Percentiles rank a stretch among this genome's conserved stretches.
These are phyloP conservation scores for Sepioteuthis lessoniana DNA, from an alignment of 2,888 invertebrate species.

Conservation along the genomic window DNA sequence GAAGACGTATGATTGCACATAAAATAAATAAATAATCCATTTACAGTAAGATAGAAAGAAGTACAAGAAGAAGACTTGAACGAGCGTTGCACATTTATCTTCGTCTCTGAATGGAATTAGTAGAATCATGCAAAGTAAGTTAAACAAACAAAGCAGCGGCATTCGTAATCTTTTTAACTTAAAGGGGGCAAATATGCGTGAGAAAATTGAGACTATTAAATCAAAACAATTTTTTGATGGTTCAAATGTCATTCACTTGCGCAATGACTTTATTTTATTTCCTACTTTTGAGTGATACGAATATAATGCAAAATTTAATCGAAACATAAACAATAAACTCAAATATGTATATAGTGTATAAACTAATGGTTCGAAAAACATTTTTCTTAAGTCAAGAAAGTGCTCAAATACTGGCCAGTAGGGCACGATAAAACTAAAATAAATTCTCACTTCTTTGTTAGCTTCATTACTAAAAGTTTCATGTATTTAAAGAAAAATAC, in stretches of 20 bases:
- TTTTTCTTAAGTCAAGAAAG: too few species aligned
- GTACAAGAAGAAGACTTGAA: background rate
- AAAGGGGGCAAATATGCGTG: slow-evolving; percentile 33
- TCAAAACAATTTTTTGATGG: background rate
- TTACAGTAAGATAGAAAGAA: background rate
- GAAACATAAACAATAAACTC: too few species aligned
- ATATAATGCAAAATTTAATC: too few species aligned
- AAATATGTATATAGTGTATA: too few species aligned
- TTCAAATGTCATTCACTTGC: background rate
- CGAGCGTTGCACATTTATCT: background rate
- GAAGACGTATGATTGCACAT: background rate
- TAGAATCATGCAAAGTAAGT: slow-evolving; percentile 33
- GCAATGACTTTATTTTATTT: too few species aligned
- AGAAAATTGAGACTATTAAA: slow-evolving; percentile 25
- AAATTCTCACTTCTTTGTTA: too few species aligned
- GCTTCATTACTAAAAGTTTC: too few species aligned
- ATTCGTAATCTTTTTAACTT: slow-evolving; percentile 4
- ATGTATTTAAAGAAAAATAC: too few species aligned
- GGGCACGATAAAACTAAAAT: too few species aligned
- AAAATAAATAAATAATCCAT: background rate
- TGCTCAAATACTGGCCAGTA: too few species aligned
- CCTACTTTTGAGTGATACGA: too few species aligned
- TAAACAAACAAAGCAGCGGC: background rate
- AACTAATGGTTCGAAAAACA: too few species aligned
- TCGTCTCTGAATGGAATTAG: slow-evolving; percentile 3